Base-by-base conservation (phyloP, 2,888 invertebrate genomes). In the Labia minor region DNA sequence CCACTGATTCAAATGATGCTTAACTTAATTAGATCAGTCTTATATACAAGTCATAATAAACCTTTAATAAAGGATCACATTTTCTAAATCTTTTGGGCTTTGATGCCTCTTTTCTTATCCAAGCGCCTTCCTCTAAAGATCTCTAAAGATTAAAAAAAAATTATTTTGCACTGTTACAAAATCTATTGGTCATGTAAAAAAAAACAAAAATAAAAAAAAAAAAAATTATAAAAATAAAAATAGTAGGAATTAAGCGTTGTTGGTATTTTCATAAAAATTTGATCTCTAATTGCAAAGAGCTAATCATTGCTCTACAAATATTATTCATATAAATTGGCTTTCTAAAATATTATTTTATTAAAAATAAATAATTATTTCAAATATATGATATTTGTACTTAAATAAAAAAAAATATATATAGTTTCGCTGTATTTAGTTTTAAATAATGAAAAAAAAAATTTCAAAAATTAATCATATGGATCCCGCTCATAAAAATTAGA, bases 241-340 rank as follows among this genome's bases (percentile, higher is more conserved):
- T 3, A 4, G 49, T 49, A 49, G 49, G 3, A 11, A 16, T 49
- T 8, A 49, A n/a, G 49, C 49, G 49, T 49, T 49, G 16, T 49
- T 49, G n/a, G 49, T 49, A 49, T 49, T 49, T 49, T 49, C 49
- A 49, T 49, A 49, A 49, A n/a, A 49, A 49, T 49, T 49, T 4
- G 49, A 49, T 3, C 49, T 49, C 49, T 49, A 16, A 49, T 49
- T 49, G 49, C 49, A 49, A 49, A 26, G 26, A 26, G 26, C 2
- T 10, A 14, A 49, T 6, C 8, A 14, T 14, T 49, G 49, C 16
- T 49, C 49, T 49, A 2, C 49, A 49, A 49, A 49, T n/a, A n/a
- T n/a, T n/a, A n/a, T n/a, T n/a, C n/a, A n/a, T n/a, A 49, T 49
- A 49, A n/a, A 49, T 49, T 49, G 49, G 49, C 49, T 49, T 49